Evolutionary conservation across 23 tunicate species (phyloP), one percentile per base, ranked within the genome.

Genomic region (Ascidia mentula): DNA sequence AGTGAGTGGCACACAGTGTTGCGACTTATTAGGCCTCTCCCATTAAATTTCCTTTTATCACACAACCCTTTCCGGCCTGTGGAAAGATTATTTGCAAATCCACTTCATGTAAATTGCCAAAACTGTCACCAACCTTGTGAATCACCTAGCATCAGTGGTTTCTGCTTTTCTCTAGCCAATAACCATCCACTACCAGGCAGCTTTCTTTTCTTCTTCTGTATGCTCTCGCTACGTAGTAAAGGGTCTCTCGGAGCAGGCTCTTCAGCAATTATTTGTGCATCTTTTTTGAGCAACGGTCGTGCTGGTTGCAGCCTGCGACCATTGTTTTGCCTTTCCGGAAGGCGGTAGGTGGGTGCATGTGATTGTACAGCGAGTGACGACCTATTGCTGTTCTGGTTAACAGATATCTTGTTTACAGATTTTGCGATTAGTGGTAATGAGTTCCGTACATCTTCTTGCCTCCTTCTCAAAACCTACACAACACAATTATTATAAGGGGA

Each of bases 151-250:
- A 60, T 18, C 18, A 79, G 30, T 18, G 46, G 33, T 53, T 3
- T 18, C 40, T 80, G 45, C 31, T 74, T 30, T 20, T 45, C 60
- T 34, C 72, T 78, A 2, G 65, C 73, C 22, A 88, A 42, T 40
- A 90, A 72, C 96, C 96, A 90, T 31, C 82, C 96, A 60, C 96
- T 90, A 0, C 96, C 96, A 4, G 96, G 96, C 32, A 90, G 76
- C 42, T 86, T 79, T 59, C 80, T 35, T 28, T 31, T 72, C 83
- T 69, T 74, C 69, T 46, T 60, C 28, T 82, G 73, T 18, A 69
- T 37, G 0, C 53, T 46, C 9, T 77, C 46, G 32, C 33, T 46
- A 5, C 7, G 60, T 20, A 28, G 65, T 28, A 53, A 53, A 0
- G 82, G 79, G 8, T 61, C 82, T n/a, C 91, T 86, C 20, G 81